These are phyloP conservation scores for Coracias cyanogaster DNA, from an alignment of 2,797 vertebrate genomes.

Conservation along the genomic window DNA sequence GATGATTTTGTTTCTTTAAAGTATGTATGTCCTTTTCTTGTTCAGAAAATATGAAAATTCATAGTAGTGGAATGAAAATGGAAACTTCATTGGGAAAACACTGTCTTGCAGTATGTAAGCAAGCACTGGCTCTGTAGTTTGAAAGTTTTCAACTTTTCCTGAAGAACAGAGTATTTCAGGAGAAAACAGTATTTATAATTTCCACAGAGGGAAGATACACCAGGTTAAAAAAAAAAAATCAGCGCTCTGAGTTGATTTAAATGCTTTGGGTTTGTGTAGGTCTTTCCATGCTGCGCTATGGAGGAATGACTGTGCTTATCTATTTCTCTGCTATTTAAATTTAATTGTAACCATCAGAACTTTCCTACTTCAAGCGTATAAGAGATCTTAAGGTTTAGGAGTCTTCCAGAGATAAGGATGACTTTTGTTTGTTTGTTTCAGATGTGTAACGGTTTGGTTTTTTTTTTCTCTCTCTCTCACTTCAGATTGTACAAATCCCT, in stretches of 20 bases:
- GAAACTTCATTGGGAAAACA: background rate
- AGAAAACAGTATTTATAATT: background rate
- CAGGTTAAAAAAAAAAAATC: background rate
- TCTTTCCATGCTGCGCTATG: background rate
- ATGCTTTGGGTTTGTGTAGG: background rate
- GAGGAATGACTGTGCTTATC: background rate
- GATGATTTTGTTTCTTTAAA: background rate
- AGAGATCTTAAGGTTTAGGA: background rate
- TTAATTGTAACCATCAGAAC: background rate
- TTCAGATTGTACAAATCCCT: conserved; percentile 94
- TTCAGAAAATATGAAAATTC: background rate
- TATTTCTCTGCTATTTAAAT: background rate
- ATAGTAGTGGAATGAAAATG: background rate
- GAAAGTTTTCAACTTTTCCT: background rate
- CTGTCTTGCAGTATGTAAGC: background rate
- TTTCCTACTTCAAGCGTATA: background rate
- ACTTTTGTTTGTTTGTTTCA: background rate
- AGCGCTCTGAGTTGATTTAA: background rate
- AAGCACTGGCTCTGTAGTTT: background rate
- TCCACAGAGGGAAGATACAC: background rate
- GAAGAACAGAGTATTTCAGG: background rate
- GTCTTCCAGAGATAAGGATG: background rate
- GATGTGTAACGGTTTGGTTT: background rate
- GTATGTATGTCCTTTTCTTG: background rate
- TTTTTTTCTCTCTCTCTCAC: fast-evolving